Conservation (phyloP, 2,797 vertebrate genomes). For the Gouania willdenowi region DNA sequence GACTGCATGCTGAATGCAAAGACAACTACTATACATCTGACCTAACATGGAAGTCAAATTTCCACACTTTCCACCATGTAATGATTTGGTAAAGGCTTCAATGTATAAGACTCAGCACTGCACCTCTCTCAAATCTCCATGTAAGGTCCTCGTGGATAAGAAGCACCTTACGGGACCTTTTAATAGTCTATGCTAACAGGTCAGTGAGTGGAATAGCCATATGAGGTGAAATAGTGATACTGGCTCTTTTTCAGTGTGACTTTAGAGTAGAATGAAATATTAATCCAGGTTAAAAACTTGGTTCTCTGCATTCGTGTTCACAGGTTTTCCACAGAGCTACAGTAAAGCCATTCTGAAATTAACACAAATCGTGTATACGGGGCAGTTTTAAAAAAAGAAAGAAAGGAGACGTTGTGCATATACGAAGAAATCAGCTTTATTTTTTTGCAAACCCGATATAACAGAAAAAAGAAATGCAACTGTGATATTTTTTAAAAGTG, state of each 20-base stretch:
- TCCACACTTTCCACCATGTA: constrained; percentile 1
- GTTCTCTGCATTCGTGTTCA: constrained; percentile 1
- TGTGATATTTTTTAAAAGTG: constrained; percentile 54
- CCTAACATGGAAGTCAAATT: neutral
- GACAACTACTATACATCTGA: neutral
- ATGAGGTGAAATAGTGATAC: constrained; percentile 28
- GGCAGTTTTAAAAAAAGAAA: constrained; percentile 7
- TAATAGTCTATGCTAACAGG: constrained; percentile 39
- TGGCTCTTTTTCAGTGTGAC: neutral
- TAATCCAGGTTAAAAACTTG: constrained; percentile 1
- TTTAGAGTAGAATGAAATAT: constrained; percentile 33
- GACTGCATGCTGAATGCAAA: too few relatives aligned
- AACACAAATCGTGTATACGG: constrained; percentile 2
- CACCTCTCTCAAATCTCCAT: constrained; percentile 45
- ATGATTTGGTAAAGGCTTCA: constrained; percentile 2
- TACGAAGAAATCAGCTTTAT: constrained; percentile 76
- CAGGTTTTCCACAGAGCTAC: neutral
- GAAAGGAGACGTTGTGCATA: constrained; percentile 36
- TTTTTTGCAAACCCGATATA: constrained; percentile 72
- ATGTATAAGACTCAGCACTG: constrained; percentile 22
- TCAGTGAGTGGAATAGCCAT: constrained; percentile 38
- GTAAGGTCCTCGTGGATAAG: constrained; percentile 43
- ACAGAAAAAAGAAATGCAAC: constrained; percentile 52
- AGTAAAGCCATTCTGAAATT: neutral
- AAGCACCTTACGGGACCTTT: constrained; percentile 1